phyloP scores from a whole-genome alignment of 2,797 vertebrate genomes.

The Acrossocheilus wenchowensis region DNA sequence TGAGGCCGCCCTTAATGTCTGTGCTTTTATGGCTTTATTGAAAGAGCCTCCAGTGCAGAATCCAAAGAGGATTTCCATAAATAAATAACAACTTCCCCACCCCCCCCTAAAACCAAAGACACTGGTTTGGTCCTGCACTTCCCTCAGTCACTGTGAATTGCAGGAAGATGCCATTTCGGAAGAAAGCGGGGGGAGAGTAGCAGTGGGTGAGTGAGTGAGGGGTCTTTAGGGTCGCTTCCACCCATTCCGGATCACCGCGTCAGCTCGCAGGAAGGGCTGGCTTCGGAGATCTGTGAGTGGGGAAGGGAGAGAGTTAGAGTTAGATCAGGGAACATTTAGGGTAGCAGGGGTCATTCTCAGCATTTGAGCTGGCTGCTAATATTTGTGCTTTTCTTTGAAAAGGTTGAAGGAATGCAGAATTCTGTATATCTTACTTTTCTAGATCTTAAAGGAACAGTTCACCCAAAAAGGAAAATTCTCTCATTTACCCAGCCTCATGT shows the following conservation, averaged over 20 bases:
- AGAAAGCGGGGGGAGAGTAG: constrained; percentile 55
- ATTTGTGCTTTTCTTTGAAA: constrained; percentile 33
- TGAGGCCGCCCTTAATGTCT: constrained; percentile 54
- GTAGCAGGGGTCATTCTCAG: constrained; percentile 65
- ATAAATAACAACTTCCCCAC: constrained; percentile 77
- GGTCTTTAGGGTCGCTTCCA: constrained; percentile 85
- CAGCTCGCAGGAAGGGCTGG: constrained; percentile 87
- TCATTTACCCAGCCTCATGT: constrained; percentile 2
- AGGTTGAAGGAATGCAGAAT: not conserved
- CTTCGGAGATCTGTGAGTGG: constrained; percentile 85
- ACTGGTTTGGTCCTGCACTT: constrained; percentile 69
- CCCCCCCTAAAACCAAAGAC: constrained; percentile 66
- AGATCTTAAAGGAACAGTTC: constrained; percentile 5
- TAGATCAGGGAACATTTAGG: constrained; percentile 70
- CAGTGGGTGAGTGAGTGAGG: constrained; percentile 68
- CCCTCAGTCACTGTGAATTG: constrained; percentile 74
- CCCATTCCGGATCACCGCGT: constrained; percentile 85
- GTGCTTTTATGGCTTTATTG: constrained; percentile 69
- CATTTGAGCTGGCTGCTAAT: not conserved
- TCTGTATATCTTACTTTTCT: not conserved
- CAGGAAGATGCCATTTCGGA: constrained; percentile 58
- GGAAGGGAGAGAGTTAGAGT: constrained; percentile 69
- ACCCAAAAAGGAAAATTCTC: not conserved
- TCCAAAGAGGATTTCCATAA: constrained; percentile 76
- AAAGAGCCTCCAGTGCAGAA: constrained; percentile 63